Percentiles rank a stretch among this genome's conserved stretches.
These are phyloP conservation scores for Sebastiscus tertius DNA, from an alignment of 2,797 vertebrate species.

Conservation along the genomic window DNA sequence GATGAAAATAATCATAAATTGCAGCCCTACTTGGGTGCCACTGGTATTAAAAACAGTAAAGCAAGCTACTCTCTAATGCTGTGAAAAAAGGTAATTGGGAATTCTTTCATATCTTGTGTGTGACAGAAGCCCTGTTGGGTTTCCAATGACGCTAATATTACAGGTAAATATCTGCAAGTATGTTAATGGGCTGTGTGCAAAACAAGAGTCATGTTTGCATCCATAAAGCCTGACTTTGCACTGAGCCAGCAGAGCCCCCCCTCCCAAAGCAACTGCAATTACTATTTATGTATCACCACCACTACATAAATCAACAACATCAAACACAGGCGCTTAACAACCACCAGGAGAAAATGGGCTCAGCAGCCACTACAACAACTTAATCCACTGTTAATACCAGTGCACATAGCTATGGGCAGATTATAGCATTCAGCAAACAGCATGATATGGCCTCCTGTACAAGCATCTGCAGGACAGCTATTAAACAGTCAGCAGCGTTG, in stretches of 20 bases:
- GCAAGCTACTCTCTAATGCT: neutral
- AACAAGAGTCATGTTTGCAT: neutral
- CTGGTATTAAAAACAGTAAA: neutral
- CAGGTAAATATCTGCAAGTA: neutral
- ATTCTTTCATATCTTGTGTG: neutral
- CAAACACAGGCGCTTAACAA: neutral
- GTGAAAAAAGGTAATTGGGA: neutral
- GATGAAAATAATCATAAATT: too few relatives aligned
- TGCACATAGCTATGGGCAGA: neutral
- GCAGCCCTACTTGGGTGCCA: too few relatives aligned
- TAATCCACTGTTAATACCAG: neutral
- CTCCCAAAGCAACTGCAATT: neutral
- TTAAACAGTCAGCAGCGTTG: neutral
- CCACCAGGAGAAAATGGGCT: neutral
- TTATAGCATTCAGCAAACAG: neutral
- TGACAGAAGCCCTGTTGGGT: neutral
- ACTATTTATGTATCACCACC: neutral
- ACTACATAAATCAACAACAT: neutral
- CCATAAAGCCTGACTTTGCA: neutral
- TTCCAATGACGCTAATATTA: neutral
- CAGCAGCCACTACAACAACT: neutral
- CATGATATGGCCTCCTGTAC: neutral
- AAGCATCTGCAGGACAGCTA: slow-evolving; percentile 1
- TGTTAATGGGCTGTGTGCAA: neutral
- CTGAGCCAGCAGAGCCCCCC: neutral